phyloP scores from a whole-genome alignment of 2,888 invertebrate species.

The Nematopogon swammerdamellus region DNA sequence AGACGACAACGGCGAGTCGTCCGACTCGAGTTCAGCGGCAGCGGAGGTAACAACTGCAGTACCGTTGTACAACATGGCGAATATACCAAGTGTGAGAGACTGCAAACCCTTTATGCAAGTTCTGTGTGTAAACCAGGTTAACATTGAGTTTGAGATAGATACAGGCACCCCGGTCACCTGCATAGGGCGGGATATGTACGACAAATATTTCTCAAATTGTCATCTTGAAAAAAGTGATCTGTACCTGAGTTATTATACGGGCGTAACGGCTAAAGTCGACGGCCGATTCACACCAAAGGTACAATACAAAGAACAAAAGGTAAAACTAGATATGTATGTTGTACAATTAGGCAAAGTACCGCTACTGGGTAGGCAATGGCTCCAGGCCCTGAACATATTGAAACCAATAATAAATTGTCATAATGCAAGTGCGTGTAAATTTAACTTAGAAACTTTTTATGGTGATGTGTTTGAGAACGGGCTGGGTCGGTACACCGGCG shows the following conservation, averaged over 20 bases:
- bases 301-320: not conserved
- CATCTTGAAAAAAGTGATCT: not conserved
- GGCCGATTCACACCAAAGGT: not conserved
- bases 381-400: not conserved
- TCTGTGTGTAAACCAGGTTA: not conserved
- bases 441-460: not conserved
- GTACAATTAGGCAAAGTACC: not conserved
- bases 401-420: not conserved
- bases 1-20: no score
- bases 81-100: not conserved
- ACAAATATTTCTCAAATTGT: not conserved
- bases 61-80: not conserved
- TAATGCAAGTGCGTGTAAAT: not conserved
- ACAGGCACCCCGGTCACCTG: not conserved
- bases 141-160: not conserved
- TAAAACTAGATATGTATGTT: not conserved
- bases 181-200: not conserved
- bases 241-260: not conserved
- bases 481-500: constrained; percentile 4
- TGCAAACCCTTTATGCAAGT: not conserved
- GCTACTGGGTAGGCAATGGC: not conserved
- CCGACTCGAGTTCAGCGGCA: no score
- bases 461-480: not conserved
- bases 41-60: not conserved
- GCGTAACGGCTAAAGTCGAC: not conserved